Conservation (phyloP, 2,113 vertebrate species). For the Scomber japonicus region DNA sequence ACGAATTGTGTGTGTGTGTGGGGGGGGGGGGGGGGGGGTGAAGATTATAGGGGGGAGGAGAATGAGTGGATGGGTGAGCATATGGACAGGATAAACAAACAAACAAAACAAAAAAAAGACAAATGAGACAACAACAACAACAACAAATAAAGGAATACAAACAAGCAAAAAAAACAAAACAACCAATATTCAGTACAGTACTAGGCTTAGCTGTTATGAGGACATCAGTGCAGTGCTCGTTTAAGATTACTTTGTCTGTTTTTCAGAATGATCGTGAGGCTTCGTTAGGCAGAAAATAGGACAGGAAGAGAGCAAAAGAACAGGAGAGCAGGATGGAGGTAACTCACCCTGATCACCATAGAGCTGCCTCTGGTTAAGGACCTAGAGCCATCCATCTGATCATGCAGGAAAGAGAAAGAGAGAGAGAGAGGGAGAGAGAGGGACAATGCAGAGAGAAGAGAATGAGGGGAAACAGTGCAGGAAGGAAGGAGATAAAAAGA, state of each 20-base stretch:
- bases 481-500: conserved; percentile 40
- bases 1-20: conserved; percentile 44
- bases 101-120: conserved; percentile 63
- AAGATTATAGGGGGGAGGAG: conserved; percentile 46
- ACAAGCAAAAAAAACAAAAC: conserved; percentile 30
- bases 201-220: conserved; percentile 36
- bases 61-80: conserved; percentile 53
- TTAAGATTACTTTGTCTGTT: conserved; percentile 36
- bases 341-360: conserved; percentile 87
- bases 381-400: conserved; percentile 84
- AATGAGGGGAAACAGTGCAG: conserved; percentile 37
- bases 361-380: conserved; percentile 82
- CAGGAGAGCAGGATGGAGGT: conserved; percentile 28
- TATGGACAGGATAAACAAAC: conserved; percentile 67
- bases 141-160: conserved; percentile 65
- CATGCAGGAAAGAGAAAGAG: conserved; percentile 34
- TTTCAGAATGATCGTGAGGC: conserved; percentile 28
- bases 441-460: conserved; percentile 38
- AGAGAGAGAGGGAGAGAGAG: conserved; percentile 28
- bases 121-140: conserved; percentile 78
- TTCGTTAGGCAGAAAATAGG: conserved; percentile 42
- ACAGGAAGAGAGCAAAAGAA: conserved; percentile 15
- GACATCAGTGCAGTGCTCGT: conserved; percentile 39
- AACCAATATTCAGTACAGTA: conserved; percentile 36
- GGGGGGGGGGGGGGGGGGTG: conserved; percentile 19